Base-by-base conservation (phyloP, 2,797 vertebrate genomes). In the Sebastes aleutianus region DNA sequence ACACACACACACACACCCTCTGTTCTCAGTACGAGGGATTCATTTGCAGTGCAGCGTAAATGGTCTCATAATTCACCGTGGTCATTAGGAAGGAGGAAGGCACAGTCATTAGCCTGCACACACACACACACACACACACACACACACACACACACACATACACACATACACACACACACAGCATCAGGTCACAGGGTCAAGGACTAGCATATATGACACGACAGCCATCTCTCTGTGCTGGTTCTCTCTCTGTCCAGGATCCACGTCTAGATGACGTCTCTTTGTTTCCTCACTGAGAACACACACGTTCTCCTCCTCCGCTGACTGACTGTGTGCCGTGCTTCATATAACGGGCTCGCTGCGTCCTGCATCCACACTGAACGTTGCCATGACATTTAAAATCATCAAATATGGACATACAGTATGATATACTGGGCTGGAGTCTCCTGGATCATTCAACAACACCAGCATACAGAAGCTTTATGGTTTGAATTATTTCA, bases 31-130 rank as follows among this genome's bases (percentile, higher is more conserved):
- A 32, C 27, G 47, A 83, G 13, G 54, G 86, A 85, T 89, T 89
- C 67, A 91, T 91, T 87, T 76, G 79, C 81, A 76, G 81, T 54
- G 79, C 68, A 81, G 53, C 83, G 70, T 81, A 85, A 89, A 85
- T 84, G 79, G 69, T 50, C 84, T 81, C 89, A 85, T 90, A 84
- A 91, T 89, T 91, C 85, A 90, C 62, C 2, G 4, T 64, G 73
- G 86, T 87, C 89, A 90, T 90, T 91, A 92, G 85, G 61, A 82
- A 83, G 66, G 76, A 90, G 86, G 86, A 89, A 88, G 83, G 70
- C 74, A 76, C 43, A 56, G 75, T 87, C 85, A 88, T 91, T 91
- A 89, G 79, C 32, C 70, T 66, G 43, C 31, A 31, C 31, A 31
- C 31, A 31, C 31, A 8, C 31, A 8, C 31, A 8, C 8, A 1